Conservation (phyloP, 2,888 invertebrate species). For the Poecilus cupreus region DNA sequence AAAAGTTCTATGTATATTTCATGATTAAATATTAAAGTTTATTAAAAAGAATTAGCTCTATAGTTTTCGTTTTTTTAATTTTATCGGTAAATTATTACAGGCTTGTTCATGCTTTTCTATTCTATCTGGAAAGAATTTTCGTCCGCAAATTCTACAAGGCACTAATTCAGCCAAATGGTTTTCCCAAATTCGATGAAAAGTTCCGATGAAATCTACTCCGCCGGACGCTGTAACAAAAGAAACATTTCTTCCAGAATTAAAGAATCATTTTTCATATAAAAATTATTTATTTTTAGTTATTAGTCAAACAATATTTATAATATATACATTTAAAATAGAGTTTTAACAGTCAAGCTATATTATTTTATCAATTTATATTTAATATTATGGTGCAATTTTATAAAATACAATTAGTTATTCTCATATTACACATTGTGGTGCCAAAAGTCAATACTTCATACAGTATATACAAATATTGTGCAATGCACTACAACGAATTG, state of each 20-base stretch:
- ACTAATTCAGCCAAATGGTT: slow-evolving; percentile 75
- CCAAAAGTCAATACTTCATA: slow-evolving; percentile 7
- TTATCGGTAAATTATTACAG: slow-evolving; percentile 70
- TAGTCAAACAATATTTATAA: slow-evolving; percentile 38
- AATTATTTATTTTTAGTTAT: slow-evolving; percentile 35
- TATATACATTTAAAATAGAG: slow-evolving; percentile 34
- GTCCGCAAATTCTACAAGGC: slow-evolving; percentile 77
- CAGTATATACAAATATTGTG: slow-evolving; percentile 33
- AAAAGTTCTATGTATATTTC: too few relatives aligned
- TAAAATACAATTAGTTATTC: slow-evolving; percentile 2
- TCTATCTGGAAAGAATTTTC: slow-evolving; percentile 80
- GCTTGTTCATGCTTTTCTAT: slow-evolving; percentile 76
- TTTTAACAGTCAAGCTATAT: not conserved
- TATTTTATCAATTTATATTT: slow-evolving; percentile 11
- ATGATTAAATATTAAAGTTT: too few relatives aligned
- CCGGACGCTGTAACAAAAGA: slow-evolving; percentile 67
- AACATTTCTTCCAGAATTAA: not conserved
- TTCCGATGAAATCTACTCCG: slow-evolving; percentile 69
- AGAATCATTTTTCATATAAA: slow-evolving; percentile 3
- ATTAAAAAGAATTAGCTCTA: not conserved
- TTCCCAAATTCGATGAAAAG: slow-evolving; percentile 73
- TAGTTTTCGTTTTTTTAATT: slow-evolving; percentile 54
- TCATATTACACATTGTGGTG: slow-evolving; percentile 17
- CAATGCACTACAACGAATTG: not conserved
- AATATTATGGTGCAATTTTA: slow-evolving; percentile 7